These are phyloP conservation scores for Hyperopisus bebe DNA, from an alignment of 2,113 vertebrate genomes.

Conservation along the genomic window DNA sequence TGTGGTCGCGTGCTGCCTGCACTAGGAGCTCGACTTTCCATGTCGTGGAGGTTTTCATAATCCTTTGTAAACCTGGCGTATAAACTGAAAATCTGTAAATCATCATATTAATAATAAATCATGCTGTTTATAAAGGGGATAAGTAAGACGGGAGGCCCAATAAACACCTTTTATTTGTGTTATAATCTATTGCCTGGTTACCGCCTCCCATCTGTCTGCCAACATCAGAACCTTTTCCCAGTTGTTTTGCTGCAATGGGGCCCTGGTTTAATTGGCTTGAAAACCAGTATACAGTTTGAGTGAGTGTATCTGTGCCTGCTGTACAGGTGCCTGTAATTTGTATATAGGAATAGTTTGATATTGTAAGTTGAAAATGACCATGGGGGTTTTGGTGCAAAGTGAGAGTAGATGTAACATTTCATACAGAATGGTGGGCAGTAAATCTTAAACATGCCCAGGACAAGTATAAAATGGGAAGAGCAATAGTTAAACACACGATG, in stretches of 20 bases:
- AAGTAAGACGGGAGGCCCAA: neutral
- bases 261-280: neutral
- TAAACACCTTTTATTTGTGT: conserved; percentile 6
- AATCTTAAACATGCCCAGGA: neutral
- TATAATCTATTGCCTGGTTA: neutral
- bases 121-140: conserved; percentile 2
- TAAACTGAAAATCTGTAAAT: conserved; percentile 7
- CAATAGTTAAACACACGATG: neutral
- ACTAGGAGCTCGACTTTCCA: neutral
- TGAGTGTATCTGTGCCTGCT: neutral
- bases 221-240: neutral
- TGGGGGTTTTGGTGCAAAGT: neutral
- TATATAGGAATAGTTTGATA: neutral
- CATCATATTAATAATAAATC: conserved; percentile 6
- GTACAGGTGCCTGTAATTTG: neutral
- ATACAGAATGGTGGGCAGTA: neutral
- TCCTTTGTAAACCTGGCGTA: neutral
- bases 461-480: neutral
- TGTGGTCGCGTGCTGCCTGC: neutral
- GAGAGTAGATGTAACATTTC: neutral
- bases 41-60: neutral
- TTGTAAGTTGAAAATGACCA: neutral
- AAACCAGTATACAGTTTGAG: neutral
- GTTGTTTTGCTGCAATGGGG: neutral
- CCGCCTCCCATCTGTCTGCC: neutral